Evolutionary conservation across 2,888 invertebrate genomes (phyloP), one percentile per base, ranked within the genome.

Genomic region (Lapara coniferarum): DNA sequence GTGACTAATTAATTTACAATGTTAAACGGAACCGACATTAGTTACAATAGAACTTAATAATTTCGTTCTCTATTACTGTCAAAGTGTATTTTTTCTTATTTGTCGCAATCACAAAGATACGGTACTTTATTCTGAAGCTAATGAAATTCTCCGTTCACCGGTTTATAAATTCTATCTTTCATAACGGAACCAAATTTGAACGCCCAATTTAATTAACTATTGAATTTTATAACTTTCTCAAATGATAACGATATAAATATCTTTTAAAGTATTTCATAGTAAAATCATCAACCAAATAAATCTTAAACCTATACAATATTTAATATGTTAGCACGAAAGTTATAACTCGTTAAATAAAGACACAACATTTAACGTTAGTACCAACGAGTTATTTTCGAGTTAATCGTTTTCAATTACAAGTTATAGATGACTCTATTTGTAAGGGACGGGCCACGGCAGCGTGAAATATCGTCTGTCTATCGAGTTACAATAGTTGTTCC

Each of bases 361-460:
- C 44, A 63, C 46, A 49, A 16, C 63, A 7, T 49, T 63, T 49
- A 63, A 63, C 49, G 46, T 49, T 63, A 6, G 59, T 19, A 49
- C 19, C 63, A 49, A 49, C 63, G 49, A 63, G 63, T 63, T 63
- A 63, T 63, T 63, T 63, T 19, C 49, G 71, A 72, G 71, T 73
- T 78, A 77, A 78, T 78, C 77, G 77, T 68, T 74, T 74, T 71
- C 74, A 77, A 77, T 78, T 78, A 77, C 75, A 67, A 70, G 66
- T 69, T 70, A 73, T 73, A 70, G 66, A 69, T 68, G 66, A 59
- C 69, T 71, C 71, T 69, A 71, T 71, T 71, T 69, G 58, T 69
- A 67, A 56, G 52, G 66, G 63, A 52, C 58, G 66, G 44, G 69
- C 44, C 67, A 66, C 66, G 52, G 59, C 46, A 66, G 46, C 49